phyloP scores from a whole-genome alignment of 2,113 vertebrate species.

The Motacilla tschutschensis region DNA sequence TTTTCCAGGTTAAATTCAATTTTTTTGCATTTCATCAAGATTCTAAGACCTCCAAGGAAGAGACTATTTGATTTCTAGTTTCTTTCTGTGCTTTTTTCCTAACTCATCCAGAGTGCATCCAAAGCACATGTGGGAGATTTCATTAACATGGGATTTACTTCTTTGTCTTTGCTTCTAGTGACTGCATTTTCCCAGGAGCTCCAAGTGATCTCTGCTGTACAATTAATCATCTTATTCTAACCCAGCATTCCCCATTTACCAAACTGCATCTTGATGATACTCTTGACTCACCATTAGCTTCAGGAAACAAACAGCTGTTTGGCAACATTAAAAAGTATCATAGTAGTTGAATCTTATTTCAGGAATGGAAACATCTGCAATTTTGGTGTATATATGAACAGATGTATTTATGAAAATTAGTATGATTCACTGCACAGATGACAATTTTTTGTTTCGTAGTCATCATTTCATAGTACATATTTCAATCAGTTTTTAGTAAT shows the following conservation, averaged over 20 bases:
- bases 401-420: not conserved
- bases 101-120: not conserved
- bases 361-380: not conserved
- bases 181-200: not conserved
- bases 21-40: not conserved
- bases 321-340: not conserved
- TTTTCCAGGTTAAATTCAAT: not conserved
- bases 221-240: not conserved
- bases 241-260: not conserved
- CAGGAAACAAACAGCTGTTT: not conserved
- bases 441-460: not conserved
- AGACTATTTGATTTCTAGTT: not conserved
- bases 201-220: not conserved
- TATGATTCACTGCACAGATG: not conserved
- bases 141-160: not conserved
- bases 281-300: not conserved
- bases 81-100: not conserved
- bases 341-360: not conserved
- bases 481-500: not conserved
- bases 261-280: not conserved
- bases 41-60: not conserved
- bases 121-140: not conserved
- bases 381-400: not conserved
- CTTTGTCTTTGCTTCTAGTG: not conserved
- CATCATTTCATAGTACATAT: not conserved